A percentile compares a stretch with the other conserved stretches of the same genome.
Evolutionary conservation across 2,888 invertebrate species (phyloP).

Genomic region (Chloroclysta siterata): DNA sequence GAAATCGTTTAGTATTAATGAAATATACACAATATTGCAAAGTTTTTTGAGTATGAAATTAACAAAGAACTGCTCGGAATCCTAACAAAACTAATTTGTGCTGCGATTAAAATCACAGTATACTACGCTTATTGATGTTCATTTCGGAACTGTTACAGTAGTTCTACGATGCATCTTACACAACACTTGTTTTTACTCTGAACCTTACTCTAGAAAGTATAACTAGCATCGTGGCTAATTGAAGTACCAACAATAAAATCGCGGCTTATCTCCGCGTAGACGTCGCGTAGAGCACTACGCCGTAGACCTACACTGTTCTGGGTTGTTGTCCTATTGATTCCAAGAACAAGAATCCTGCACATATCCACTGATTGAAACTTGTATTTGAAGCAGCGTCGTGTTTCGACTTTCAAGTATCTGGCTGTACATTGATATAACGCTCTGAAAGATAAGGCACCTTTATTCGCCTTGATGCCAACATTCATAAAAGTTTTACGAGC

Average conservation of each 20-base stretch:
- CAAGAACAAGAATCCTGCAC: neutral
- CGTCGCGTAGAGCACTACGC: neutral
- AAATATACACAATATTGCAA: too few relatives aligned
- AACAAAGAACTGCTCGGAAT: too few relatives aligned
- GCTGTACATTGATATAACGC: neutral
- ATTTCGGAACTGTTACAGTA: too few relatives aligned
- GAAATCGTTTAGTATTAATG: too few relatives aligned
- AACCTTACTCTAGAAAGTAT: too few relatives aligned
- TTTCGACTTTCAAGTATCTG: neutral
- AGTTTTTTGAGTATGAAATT: too few relatives aligned
- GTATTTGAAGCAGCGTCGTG: neutral
- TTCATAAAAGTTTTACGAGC: conserved; percentile 39
- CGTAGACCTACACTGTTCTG: conserved; percentile 1
- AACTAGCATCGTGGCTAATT: neutral
- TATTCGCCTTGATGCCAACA: conserved; percentile 26
- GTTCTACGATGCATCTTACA: too few relatives aligned
- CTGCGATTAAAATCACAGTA: too few relatives aligned
- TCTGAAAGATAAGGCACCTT: conserved; percentile 15
- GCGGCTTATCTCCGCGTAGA: neutral
- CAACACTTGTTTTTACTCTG: too few relatives aligned
- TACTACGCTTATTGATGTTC: too few relatives aligned
- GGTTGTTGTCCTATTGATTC: conserved; percentile 11
- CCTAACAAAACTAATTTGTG: too few relatives aligned
- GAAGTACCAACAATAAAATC: neutral
- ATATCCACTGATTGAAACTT: neutral